Percentiles rank a stretch among this genome's conserved stretches.
Conservation (phyloP, 2,888 invertebrate genomes). For the Xestia rhomboidea region DNA sequence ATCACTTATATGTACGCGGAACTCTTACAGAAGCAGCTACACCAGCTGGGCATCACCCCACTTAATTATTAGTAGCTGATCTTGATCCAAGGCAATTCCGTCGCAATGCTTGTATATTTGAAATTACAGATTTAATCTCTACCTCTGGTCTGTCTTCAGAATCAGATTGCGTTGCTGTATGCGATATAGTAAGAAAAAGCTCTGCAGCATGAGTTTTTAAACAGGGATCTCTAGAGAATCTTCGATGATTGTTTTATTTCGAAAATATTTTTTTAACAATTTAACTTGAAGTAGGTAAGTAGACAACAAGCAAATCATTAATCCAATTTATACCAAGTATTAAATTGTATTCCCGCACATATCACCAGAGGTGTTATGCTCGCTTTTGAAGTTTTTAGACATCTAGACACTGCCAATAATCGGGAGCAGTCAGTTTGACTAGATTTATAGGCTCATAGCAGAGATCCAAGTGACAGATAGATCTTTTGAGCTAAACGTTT, state of each 20-base stretch:
- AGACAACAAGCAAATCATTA: neutral
- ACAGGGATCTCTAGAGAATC: neutral
- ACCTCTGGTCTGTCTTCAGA: neutral
- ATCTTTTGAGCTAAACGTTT: neutral
- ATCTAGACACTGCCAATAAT: conserved; percentile 13
- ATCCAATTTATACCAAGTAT: neutral
- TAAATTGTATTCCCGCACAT: neutral
- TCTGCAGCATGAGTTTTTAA: neutral
- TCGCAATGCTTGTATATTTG: neutral
- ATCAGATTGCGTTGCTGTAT: neutral
- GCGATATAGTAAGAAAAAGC: too few species aligned
- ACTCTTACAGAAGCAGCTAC: neutral
- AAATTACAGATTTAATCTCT: neutral
- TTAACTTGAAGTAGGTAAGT: too few species aligned
- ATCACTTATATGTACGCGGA: too few species aligned
- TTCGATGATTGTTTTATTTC: neutral
- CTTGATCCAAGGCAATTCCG: too few species aligned
- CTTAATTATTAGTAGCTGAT: neutral
- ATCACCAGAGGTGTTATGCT: neutral
- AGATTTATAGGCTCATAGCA: conserved; percentile 4
- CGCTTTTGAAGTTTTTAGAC: neutral
- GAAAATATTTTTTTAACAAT: neutral
- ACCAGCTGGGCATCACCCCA: neutral
- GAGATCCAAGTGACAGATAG: neutral
- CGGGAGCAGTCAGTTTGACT: neutral